phyloP scores from a whole-genome alignment of 2,113 vertebrate species.

The Falco punctatus region DNA sequence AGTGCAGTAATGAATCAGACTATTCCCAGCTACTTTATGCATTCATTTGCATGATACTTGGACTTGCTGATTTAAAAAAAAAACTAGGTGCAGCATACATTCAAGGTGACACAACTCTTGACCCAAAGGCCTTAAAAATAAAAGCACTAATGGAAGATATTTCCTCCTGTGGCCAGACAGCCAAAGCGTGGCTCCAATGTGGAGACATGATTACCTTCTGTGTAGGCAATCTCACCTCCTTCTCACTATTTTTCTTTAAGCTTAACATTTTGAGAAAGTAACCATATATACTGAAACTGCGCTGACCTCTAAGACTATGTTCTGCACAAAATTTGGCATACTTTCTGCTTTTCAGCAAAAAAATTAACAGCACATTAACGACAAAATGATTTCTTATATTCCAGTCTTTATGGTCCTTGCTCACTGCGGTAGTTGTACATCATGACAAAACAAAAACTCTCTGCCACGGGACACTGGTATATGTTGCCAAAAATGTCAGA shows the following conservation, averaged over 20 bases:
- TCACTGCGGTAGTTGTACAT: background rate
- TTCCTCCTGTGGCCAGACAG: background rate
- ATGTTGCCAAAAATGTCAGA: slow-evolving; percentile 28
- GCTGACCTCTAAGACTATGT: background rate
- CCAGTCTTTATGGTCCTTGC: background rate
- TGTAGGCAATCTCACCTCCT: background rate
- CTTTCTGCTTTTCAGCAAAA: slow-evolving; percentile 13
- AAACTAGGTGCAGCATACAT: background rate
- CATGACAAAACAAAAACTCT: background rate
- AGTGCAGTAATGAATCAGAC: background rate
- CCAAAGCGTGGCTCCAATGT: background rate
- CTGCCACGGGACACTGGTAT: slow-evolving; percentile 7
- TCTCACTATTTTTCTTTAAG: background rate
- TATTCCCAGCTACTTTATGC: background rate
- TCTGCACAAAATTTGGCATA: background rate
- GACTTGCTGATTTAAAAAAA: background rate
- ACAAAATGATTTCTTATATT: background rate
- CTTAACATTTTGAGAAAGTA: background rate
- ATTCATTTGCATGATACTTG: background rate
- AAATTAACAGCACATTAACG: background rate
- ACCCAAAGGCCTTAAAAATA: background rate
- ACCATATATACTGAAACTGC: background rate
- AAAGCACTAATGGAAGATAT: background rate
- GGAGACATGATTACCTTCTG: background rate
- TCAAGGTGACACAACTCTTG: background rate